Percentiles rank a stretch among this genome's conserved stretches.
Conservation (phyloP, 2,797 vertebrate genomes). For the Chelonia mydas region DNA sequence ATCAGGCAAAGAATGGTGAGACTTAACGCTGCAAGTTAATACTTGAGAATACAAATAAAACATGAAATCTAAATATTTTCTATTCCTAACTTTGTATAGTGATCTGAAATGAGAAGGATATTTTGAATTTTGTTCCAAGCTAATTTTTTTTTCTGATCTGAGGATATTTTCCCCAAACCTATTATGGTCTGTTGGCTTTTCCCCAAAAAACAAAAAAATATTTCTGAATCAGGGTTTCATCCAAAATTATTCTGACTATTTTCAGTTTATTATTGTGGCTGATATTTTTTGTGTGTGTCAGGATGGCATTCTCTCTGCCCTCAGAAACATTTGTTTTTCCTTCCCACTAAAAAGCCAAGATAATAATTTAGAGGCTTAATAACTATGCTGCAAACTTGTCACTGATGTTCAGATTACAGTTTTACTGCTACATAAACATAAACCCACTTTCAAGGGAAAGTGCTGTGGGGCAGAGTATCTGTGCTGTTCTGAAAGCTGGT, state of each 20-base stretch:
- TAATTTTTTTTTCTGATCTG: conserved; percentile 54
- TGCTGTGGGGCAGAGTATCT: neutral
- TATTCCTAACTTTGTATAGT: conserved; percentile 45
- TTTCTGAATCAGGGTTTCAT: conserved; percentile 35
- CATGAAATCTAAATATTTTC: conserved; percentile 42
- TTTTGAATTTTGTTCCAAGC: conserved; percentile 27
- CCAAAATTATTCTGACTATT: conserved; percentile 42
- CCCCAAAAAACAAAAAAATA: conserved; percentile 7
- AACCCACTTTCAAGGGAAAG: conserved; percentile 50
- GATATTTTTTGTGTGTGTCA: conserved; percentile 15
- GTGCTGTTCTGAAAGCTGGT: conserved; percentile 50
- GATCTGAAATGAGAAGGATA: conserved; percentile 31
- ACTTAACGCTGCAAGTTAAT: conserved; percentile 16
- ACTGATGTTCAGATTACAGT: conserved; percentile 71
- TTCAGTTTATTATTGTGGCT: conserved; percentile 48
- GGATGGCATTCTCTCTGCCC: conserved; percentile 38
- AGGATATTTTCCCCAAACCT: conserved; percentile 29
- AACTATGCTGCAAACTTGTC: conserved; percentile 68
- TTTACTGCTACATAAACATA: conserved; percentile 75
- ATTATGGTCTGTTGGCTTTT: conserved; percentile 24
- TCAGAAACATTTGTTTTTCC: conserved; percentile 52
- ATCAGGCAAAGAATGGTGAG: conserved; percentile 4
- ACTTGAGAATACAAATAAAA: conserved; percentile 54
- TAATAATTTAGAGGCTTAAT: conserved; percentile 68
- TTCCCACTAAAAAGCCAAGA: conserved; percentile 33